Base-by-base conservation (phyloP, 2,888 invertebrate genomes). In the Stramonita haemastoma region DNA sequence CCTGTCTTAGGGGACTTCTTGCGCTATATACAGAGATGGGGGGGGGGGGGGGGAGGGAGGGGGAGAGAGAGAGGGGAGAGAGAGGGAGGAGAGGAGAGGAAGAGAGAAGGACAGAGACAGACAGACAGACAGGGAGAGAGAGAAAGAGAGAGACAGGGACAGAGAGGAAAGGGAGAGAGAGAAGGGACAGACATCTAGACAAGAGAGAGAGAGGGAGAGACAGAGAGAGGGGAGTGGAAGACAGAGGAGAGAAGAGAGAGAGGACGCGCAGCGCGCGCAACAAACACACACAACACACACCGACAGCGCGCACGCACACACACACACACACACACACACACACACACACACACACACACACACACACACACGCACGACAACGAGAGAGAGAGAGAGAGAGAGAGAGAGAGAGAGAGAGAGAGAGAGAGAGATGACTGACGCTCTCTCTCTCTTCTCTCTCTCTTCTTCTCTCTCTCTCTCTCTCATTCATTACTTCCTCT, bases 281-380 rank as follows among this genome's bases (percentile, higher is more conserved):
- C 46, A 46, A 46, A 46, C 46, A 46, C 46, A 46, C 8, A 46
- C 46, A 2, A 46, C 8, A 46, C 46, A 46, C 46, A 46, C 46
- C 46, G 8, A 73, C n/a, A 19, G n/a, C 73, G n/a, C n/a, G n/a
- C 73, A n/a, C n/a, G n/a, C 73, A 73, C n/a, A 73, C 73, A n/a
- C n/a, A 73, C 73, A n/a, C 2, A 22, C n/a, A 73, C n/a, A 22
- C 73, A n/a, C 22, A 73, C 73, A 73, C 73, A 73, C n/a, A 73
- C 73, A n/a, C 73, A 73, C 73, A 73, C 73, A 73, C n/a, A 73
- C 26, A n/a, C 73, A 73, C 26, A n/a, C 73, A 73, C 73, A 73
- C 22, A 73, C 73, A 26, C n/a, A 73, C 73, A 73, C 22, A 19
- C 19, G 13, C 19, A 60, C 19, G 8, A 17, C 15, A 17, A 13